Percentiles rank a stretch among this genome's conserved stretches.
Conservation (phyloP, 2,113 vertebrate species). For the Ictalurus punctatus region DNA sequence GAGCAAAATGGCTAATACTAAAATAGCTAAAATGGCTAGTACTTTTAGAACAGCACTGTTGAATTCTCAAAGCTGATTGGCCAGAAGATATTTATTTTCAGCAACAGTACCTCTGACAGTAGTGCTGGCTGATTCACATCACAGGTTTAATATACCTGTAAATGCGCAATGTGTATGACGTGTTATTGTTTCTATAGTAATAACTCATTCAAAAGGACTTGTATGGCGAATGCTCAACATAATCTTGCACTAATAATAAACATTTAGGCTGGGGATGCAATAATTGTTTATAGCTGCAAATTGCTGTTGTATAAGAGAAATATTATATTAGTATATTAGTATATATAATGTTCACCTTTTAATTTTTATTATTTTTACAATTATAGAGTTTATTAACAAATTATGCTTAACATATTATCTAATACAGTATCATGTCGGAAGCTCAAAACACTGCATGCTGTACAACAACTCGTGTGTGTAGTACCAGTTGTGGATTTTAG, state of each 20-base stretch:
- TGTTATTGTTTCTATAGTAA: not conserved
- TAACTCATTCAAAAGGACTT: too few relatives aligned
- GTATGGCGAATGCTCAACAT: too few relatives aligned
- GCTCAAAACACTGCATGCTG: not conserved
- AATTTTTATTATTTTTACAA: not conserved
- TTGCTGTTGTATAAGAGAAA: not conserved
- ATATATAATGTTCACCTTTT: not conserved
- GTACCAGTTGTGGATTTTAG: conserved; percentile 26
- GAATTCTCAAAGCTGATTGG: not conserved
- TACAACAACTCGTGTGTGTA: not conserved
- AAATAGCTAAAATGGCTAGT: not conserved
- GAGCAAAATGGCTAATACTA: not conserved
- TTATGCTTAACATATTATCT: not conserved
- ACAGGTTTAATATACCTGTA: not conserved
- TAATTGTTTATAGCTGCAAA: not conserved
- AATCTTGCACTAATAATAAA: too few relatives aligned
- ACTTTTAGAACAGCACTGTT: not conserved
- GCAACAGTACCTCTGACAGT: not conserved
- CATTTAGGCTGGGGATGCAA: too few relatives aligned
- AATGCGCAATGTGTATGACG: not conserved
- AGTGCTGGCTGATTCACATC: not conserved
- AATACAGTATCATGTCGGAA: not conserved
- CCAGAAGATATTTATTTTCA: not conserved
- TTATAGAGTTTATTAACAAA: not conserved
- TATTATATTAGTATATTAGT: too few relatives aligned